Evolutionary conservation across 1,140 invertebrate genomes (phyloP).

Genomic region (Oncopodura yosiiana): DNA sequence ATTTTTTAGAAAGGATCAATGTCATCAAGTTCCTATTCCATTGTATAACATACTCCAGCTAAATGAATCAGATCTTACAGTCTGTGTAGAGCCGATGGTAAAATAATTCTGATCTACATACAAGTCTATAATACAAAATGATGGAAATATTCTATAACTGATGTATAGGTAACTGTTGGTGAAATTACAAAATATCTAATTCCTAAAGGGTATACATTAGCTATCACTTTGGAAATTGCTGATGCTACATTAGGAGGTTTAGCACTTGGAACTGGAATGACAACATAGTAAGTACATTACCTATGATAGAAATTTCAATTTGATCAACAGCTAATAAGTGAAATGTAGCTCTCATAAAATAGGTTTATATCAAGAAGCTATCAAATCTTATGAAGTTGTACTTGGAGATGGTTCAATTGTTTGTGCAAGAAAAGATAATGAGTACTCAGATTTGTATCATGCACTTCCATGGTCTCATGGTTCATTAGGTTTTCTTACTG

Average conservation of each 20-base stretch:
- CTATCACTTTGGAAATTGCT: constrained; percentile 48
- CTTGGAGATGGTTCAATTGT: constrained; percentile 45
- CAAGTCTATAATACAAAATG: too few species aligned
- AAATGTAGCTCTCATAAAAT: constrained; percentile 44
- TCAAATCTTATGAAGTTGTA: constrained; percentile 47
- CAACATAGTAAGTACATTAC: constrained; percentile 39
- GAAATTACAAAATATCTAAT: constrained; percentile 46
- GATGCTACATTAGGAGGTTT: constrained; percentile 49
- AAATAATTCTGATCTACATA: too few species aligned
- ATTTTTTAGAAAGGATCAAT: constrained; percentile 54
- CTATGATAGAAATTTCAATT: constrained; percentile 36
- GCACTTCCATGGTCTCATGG: constrained; percentile 48
- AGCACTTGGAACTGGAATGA: constrained; percentile 49
- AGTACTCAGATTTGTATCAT: constrained; percentile 45
- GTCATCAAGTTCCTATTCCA: constrained; percentile 51
- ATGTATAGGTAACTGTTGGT: constrained; percentile 47
- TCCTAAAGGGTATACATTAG: constrained; percentile 47
- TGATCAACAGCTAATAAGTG: constrained; percentile 44
- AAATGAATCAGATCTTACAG: constrained; percentile 43
- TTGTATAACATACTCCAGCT: constrained; percentile 48
- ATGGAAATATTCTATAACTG: too few species aligned
- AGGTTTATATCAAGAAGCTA: constrained; percentile 48
- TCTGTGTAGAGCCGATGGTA: constrained; percentile 47
- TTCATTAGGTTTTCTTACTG: constrained; percentile 48
- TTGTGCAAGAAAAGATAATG: constrained; percentile 41